Percentiles rank a stretch among this genome's conserved stretches.
phyloP scores from a whole-genome alignment of 2,113 vertebrate species.

The Marmota flaviventris region DNA sequence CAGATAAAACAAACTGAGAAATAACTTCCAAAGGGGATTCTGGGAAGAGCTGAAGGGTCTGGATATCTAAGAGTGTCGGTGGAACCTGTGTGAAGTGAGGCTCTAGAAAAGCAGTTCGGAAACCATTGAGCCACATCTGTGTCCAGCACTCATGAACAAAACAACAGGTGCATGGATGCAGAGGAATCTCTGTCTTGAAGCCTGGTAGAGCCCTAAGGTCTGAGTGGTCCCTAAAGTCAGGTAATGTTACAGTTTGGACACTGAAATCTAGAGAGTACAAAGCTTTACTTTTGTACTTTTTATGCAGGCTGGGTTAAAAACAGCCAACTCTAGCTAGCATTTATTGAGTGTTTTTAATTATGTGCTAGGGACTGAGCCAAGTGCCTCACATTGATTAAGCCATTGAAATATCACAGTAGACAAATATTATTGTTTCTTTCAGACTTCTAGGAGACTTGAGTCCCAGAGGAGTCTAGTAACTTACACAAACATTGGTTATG shows the following conservation, averaged over 20 bases:
- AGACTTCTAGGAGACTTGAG: neutral
- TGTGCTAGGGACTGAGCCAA: neutral
- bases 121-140: neutral
- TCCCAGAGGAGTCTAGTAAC: neutral
- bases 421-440: neutral
- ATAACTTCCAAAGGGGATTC: neutral
- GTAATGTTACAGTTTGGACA: neutral
- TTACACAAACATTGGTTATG: neutral
- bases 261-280: neutral
- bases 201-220: neutral
- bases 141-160: neutral
- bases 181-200: neutral
- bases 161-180: neutral
- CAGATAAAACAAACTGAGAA: neutral
- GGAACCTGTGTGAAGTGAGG: neutral
- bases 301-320: neutral
- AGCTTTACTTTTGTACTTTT: neutral
- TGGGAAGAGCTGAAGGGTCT: neutral
- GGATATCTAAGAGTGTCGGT: neutral
- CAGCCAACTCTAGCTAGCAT: neutral
- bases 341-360: conserved; percentile 45
- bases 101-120: neutral
- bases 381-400: neutral
- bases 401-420: conserved; percentile 1
- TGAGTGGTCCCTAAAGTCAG: neutral